Base-by-base conservation (phyloP, 2,888 invertebrate genomes). In the Arge pagana region DNA sequence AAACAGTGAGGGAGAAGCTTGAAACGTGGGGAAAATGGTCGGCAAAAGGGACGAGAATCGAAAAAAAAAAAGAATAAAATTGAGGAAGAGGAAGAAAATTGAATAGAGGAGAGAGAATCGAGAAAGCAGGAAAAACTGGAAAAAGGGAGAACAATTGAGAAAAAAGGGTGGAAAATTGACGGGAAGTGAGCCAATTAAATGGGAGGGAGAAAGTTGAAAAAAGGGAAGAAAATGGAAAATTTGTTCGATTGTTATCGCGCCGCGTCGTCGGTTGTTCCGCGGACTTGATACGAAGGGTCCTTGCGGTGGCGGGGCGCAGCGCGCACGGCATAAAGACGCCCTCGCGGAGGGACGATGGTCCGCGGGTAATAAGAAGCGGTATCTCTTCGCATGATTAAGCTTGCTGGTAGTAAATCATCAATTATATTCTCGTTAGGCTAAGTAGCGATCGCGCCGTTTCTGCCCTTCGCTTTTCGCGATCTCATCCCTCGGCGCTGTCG, bases 341-440 rank as follows among this genome's bases (percentile, higher is more conserved):
- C 40, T 31, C 6, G 19, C 18, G 42, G 26, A 33, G 33, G 45
- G 45, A 4, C 7, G 37, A 3, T 18, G 37, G 37, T 30, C n/a
- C 10, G n/a, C 7, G 11, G 33, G 45, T 40, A 50, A 50, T 50
- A 43, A 50, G 53, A 57, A 61, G 63, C 61, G 62, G 62, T 70
- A 70, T 70, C 70, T 70, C 64, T 60, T 63, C 70, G 70, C 70
- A 70, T 67, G 70, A 70, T 70, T 70, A 68, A 70, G 64, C 64
- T 58, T 54, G 57, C 56, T 43, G 55, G 59, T 60, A 58, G 63
- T 70, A 70, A 65, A 70, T 70, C 70, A 70, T 70, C 70, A 67
- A 69, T 70, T 69, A 70, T 67, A 63, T 68, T 63, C 70, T 70
- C 70, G 69, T 70, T 70, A 70, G 63, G 55, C 61, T 66, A 70